These are phyloP conservation scores for Xiphias gladius DNA, from an alignment of 2,113 vertebrate genomes.

Conservation along the genomic window DNA sequence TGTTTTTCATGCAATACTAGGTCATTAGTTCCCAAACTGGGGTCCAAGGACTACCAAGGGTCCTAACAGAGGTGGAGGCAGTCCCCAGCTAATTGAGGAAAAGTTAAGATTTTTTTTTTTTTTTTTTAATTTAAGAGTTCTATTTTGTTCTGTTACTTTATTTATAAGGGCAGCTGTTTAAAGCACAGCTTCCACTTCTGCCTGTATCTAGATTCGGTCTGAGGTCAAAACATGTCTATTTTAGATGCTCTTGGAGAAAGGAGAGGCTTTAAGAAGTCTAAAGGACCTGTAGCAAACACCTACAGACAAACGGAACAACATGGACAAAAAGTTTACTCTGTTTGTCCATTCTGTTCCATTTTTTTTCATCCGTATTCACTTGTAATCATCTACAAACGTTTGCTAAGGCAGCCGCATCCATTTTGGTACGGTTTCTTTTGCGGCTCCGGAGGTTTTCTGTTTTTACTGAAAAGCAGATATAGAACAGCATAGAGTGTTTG, in stretches of 20 bases:
- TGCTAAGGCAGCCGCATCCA: background rate
- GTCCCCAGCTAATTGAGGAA: background rate
- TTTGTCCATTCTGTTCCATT: background rate
- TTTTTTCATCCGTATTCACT: background rate
- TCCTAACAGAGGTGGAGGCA: background rate
- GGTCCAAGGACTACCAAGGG: too few relatives aligned
- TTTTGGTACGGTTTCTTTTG: background rate
- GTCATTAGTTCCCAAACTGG: background rate
- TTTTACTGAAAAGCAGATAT: background rate
- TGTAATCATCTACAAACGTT: constrained; percentile 1
- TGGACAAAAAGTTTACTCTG: background rate
- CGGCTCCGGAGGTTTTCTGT: background rate
- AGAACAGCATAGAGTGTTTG: background rate
- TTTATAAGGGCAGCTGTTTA: background rate
- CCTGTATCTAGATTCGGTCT: background rate
- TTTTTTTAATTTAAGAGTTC: background rate
- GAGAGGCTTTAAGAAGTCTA: background rate
- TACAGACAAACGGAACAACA: constrained; percentile 1
- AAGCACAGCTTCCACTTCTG: background rate
- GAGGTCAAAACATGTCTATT: background rate
- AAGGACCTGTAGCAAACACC: background rate
- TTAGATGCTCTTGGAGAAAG: background rate
- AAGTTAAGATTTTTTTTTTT: background rate
- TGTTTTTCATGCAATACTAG: constrained; percentile 2
- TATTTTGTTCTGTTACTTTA: background rate